Percentiles rank a stretch among this genome's conserved stretches.
Evolutionary conservation across 1,140 invertebrate species (phyloP).

Genomic region (Trypoxylus dichotomus): DNA sequence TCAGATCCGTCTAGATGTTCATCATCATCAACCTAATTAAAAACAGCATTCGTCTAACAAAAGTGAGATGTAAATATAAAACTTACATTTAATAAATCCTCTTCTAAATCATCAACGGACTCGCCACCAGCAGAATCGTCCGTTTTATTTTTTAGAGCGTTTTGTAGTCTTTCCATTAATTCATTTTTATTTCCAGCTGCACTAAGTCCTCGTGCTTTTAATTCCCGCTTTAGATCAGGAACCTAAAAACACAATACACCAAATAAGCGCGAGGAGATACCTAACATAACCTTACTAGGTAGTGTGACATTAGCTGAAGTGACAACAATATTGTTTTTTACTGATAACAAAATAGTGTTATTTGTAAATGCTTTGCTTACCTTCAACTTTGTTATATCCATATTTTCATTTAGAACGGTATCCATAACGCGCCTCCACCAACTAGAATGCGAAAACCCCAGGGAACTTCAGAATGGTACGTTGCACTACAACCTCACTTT

Average conservation of each 20-base stretch:
- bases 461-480: not conserved
- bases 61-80: slow-evolving; percentile 8
- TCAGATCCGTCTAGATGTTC: slow-evolving; percentile 48
- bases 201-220: slow-evolving; percentile 74
- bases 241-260: slow-evolving; percentile 57
- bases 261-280: not conserved
- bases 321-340: slow-evolving; percentile 27
- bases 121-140: slow-evolving; percentile 53
- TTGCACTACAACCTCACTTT: not conserved
- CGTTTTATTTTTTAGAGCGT: slow-evolving; percentile 61
- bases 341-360: not conserved
- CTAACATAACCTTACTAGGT: slow-evolving; percentile 33
- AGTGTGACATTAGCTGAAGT: not conserved
- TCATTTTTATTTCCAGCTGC: slow-evolving; percentile 80
- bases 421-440: not conserved
- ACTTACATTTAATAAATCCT: slow-evolving; percentile 56
- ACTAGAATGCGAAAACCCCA: not conserved
- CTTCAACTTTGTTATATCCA: slow-evolving; percentile 46
- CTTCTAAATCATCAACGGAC: slow-evolving; percentile 59
- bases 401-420: slow-evolving; percentile 19
- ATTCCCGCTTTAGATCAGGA: slow-evolving; percentile 75
- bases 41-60: not conserved
- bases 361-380: slow-evolving; percentile 30
- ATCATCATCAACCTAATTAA: slow-evolving; percentile 49
- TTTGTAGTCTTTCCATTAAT: slow-evolving; percentile 72